phyloP scores from a whole-genome alignment of 2,888 invertebrate species.

The Lasioglossum zephyrum region DNA sequence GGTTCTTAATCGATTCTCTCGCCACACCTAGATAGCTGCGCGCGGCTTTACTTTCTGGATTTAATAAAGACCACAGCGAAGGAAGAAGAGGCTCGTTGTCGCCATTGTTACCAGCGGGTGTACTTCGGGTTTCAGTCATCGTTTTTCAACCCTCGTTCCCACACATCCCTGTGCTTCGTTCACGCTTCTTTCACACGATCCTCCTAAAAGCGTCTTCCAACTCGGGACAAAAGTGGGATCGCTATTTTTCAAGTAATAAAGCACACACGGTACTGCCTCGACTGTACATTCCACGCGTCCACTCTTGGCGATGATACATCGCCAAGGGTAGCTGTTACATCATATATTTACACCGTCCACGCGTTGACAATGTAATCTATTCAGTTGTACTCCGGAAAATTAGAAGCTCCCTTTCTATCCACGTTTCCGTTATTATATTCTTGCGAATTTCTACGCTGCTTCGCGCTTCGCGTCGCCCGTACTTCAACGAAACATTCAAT shows the following conservation, averaged over 20 bases:
- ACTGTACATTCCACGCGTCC: constrained; percentile 20
- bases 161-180: constrained; percentile 12
- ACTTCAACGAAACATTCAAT: background rate
- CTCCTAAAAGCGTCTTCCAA: constrained; percentile 51
- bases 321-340: background rate
- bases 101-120: constrained; percentile 39
- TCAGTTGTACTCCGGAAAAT: background rate
- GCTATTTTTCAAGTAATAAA: constrained; percentile 51
- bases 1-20: background rate
- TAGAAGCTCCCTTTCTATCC: background rate
- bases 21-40: background rate
- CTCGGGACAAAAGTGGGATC: constrained; percentile 40
- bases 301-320: constrained; percentile 10
- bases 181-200: constrained; percentile 50
- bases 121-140: constrained; percentile 36
- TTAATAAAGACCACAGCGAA: constrained; percentile 46
- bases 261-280: constrained; percentile 26
- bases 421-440: background rate
- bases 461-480: background rate
- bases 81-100: constrained; percentile 36
- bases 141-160: constrained; percentile 25
- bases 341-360: background rate
- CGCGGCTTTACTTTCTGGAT: constrained; percentile 1
- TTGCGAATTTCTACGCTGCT: background rate
- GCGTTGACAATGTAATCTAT: background rate